These are phyloP conservation scores for Beroe ovata DNA, from an alignment of 37 sponge, comb jelly and placozoan species.

Conservation along the genomic window DNA sequence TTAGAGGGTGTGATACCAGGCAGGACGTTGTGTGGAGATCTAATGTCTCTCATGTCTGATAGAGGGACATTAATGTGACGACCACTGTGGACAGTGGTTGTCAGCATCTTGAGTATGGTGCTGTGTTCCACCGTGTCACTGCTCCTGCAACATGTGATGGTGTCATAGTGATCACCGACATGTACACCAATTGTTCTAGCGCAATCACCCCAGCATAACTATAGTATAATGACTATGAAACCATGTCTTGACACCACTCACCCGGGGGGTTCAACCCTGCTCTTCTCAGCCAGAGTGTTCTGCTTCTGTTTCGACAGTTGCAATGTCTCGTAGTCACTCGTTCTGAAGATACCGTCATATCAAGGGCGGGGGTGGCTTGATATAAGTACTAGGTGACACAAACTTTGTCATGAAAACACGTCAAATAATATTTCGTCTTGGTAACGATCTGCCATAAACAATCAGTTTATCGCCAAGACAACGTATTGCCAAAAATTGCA, in stretches of 20 bases:
- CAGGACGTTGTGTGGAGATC: slow-evolving; percentile 54
- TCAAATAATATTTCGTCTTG: no score
- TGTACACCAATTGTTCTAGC: no score
- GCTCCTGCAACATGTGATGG: no score
- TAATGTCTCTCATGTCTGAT: background rate
- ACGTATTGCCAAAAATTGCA: no score
- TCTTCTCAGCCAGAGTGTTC: slow-evolving; percentile 55
- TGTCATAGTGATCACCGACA: no score
- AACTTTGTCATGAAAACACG: no score
- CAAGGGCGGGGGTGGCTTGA: no score
- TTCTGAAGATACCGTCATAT: slow-evolving; percentile 23
- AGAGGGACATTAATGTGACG: slow-evolving; percentile 60
- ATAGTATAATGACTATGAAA: no score
- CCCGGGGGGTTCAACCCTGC: slow-evolving; percentile 11
- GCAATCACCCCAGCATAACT: no score
- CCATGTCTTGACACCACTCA: background rate
- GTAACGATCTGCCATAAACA: no score
- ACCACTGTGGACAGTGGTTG: slow-evolving; percentile 60
- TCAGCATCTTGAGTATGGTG: slow-evolving; percentile 61
- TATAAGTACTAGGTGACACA: no score
- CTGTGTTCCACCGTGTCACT: slow-evolving; percentile 54
- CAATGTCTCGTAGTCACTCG: slow-evolving; percentile 65
- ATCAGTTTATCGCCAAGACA: no score
- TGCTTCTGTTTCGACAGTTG: slow-evolving; percentile 37
- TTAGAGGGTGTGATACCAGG: slow-evolving; percentile 31